Evolutionary conservation across 2,888 invertebrate genomes (phyloP).

Genomic region (Ptychoptera contaminata): DNA sequence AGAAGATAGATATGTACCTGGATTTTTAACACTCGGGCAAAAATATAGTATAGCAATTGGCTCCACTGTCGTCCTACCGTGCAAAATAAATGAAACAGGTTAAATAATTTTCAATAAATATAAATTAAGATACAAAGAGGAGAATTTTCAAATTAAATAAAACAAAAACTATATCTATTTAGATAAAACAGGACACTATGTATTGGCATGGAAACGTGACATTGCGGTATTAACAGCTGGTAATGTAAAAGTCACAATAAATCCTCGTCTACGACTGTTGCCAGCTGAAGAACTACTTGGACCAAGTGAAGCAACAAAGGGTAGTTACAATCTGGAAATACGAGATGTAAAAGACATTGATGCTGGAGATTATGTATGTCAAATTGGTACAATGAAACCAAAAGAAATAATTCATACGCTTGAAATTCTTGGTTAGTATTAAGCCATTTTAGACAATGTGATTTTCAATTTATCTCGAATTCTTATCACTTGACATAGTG

Average conservation of each 20-base stretch:
- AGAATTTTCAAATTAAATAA: neutral
- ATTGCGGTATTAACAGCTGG: constrained; percentile 37
- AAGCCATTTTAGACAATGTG: too few relatives aligned
- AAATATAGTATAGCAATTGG: constrained; percentile 32
- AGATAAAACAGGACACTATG: constrained; percentile 20
- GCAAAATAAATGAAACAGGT: constrained; percentile 34
- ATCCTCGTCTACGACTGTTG: constrained; percentile 32
- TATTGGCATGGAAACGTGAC: constrained; percentile 35
- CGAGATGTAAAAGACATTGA: constrained; percentile 34
- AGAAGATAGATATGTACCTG: constrained; percentile 17
- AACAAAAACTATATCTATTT: neutral
- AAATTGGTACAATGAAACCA: constrained; percentile 33
- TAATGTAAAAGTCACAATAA: constrained; percentile 34
- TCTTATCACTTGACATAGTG: constrained; percentile 24
- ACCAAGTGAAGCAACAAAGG: constrained; percentile 15
- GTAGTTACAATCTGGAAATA: constrained; percentile 35
- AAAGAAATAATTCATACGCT: constrained; percentile 36
- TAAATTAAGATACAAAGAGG: neutral
- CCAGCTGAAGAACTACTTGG: constrained; percentile 19
- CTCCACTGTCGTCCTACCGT: constrained; percentile 34
- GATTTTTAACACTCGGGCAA: constrained; percentile 31
- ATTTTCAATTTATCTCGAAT: too few relatives aligned
- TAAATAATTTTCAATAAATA: constrained; percentile 4
- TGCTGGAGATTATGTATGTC: constrained; percentile 39
- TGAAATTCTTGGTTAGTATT: constrained; percentile 33